These are phyloP conservation scores for Takifugu bimaculatus DNA, from an alignment of 2,113 vertebrate species.

Conservation along the genomic window DNA sequence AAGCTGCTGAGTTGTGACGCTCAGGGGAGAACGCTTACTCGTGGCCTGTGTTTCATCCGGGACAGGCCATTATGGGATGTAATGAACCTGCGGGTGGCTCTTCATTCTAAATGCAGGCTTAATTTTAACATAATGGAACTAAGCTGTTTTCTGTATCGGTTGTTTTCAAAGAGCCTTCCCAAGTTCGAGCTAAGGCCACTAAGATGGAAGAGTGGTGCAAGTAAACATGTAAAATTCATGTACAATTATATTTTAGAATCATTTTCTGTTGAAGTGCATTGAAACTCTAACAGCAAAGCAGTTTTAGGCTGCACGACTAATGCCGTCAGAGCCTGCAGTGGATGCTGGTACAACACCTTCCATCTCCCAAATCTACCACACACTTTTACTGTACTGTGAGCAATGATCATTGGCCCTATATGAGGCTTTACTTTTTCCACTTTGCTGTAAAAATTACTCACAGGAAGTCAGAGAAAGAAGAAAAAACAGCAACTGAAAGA, in stretches of 20 bases:
- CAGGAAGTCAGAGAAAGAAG: not conserved
- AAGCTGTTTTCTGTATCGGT: too few relatives aligned
- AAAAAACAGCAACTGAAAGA: slow-evolving; percentile 25
- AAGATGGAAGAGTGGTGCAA: slow-evolving; percentile 10
- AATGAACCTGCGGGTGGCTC: not conserved
- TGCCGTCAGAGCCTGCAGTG: not conserved
- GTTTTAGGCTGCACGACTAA: not conserved
- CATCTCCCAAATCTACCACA: too few relatives aligned
- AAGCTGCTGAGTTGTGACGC: slow-evolving; percentile 27
- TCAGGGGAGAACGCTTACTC: slow-evolving; percentile 31
- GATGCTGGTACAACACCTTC: not conserved
- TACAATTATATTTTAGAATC: slow-evolving; percentile 1
- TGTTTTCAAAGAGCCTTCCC: too few relatives aligned
- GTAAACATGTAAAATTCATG: not conserved
- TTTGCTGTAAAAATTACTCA: slow-evolving; percentile 1
- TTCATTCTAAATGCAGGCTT: slow-evolving; percentile 37
- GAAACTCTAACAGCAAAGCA: not conserved
- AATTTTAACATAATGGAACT: slow-evolving; percentile 11
- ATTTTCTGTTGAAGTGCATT: slow-evolving; percentile 7
- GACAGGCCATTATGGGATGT: slow-evolving; percentile 19
- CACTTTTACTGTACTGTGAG: too few relatives aligned
- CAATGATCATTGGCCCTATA: too few relatives aligned
- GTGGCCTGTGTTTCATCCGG: slow-evolving; percentile 15
- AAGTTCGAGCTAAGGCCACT: too few relatives aligned
- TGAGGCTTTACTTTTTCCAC: too few relatives aligned